These are phyloP conservation scores for Lepisosteus oculatus DNA, from an alignment of 2,113 vertebrate species.

Conservation along the genomic window DNA sequence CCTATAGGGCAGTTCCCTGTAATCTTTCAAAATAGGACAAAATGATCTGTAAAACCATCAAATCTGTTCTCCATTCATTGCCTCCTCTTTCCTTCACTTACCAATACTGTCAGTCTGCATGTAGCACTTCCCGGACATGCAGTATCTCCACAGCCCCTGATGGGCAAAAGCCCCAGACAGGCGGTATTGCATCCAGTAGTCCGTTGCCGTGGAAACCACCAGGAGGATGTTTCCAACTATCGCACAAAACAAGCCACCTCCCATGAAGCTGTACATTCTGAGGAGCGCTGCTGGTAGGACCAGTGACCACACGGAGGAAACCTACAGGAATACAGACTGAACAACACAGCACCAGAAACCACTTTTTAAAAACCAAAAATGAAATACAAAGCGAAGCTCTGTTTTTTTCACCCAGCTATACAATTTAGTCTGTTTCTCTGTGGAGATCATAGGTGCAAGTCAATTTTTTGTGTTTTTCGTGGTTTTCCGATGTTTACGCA, in stretches of 20 bases:
- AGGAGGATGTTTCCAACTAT: slow-evolving; percentile 82
- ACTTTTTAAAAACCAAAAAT: too few relatives aligned
- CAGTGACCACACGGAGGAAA: background rate
- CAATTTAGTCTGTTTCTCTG: too few relatives aligned
- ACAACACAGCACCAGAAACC: background rate
- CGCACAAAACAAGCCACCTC: slow-evolving; percentile 85
- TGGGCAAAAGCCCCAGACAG: slow-evolving; percentile 79
- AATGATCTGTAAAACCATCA: too few relatives aligned
- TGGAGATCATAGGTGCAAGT: too few relatives aligned
- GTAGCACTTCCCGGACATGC: slow-evolving; percentile 82
- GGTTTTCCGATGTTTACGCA: too few relatives aligned
- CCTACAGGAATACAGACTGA: background rate
- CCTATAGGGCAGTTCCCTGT: too few relatives aligned
- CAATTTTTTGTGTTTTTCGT: too few relatives aligned
- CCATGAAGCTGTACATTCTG: slow-evolving; percentile 89
- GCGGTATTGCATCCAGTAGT: slow-evolving; percentile 90
- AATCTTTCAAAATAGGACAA: too few relatives aligned
- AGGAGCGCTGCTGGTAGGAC: slow-evolving; percentile 26
- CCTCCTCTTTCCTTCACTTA: slow-evolving; percentile 44
- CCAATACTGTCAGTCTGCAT: slow-evolving; percentile 83
- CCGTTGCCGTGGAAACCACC: slow-evolving; percentile 80
- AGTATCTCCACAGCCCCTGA: slow-evolving; percentile 87
- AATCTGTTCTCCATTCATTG: too few relatives aligned
- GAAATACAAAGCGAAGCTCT: too few relatives aligned
- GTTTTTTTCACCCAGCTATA: too few relatives aligned